Evolutionary conservation across 1,140 invertebrate species (phyloP).

Genomic region (Drosophila fuyamai): DNA sequence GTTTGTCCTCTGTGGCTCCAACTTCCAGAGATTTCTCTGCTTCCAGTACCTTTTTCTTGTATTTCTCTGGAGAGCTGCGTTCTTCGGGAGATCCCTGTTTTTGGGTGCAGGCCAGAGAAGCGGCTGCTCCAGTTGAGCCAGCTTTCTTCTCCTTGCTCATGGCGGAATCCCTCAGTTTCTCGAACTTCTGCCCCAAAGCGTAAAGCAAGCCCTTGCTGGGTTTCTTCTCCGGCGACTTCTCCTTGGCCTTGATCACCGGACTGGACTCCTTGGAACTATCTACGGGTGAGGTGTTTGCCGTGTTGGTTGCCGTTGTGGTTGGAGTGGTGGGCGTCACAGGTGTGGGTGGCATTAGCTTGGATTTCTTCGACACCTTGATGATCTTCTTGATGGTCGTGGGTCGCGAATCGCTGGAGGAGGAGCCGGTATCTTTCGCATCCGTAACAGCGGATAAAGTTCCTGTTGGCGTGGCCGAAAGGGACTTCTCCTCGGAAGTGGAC

Average conservation of each 20-base stretch:
- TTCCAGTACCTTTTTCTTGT: slow-evolving; percentile 59
- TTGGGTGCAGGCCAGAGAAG: slow-evolving; percentile 48
- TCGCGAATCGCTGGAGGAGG: slow-evolving; percentile 54
- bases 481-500: slow-evolving; percentile 65
- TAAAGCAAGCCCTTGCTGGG: slow-evolving; percentile 81
- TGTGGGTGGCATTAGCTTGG: slow-evolving; percentile 68
- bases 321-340: slow-evolving; percentile 45
- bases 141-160: slow-evolving; percentile 79
- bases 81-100: slow-evolving; percentile 61
- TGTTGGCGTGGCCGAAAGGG: slow-evolving; percentile 33
- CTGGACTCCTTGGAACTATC: slow-evolving; percentile 77
- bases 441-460: slow-evolving; percentile 19
- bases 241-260: slow-evolving; percentile 63
- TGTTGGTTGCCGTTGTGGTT: slow-evolving; percentile 36
- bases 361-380: slow-evolving; percentile 75
- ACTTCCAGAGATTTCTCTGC: slow-evolving; percentile 8
- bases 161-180: slow-evolving; percentile 86
- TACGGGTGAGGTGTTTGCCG: slow-evolving; percentile 66
- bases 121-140: slow-evolving; percentile 1
- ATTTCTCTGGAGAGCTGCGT: slow-evolving; percentile 49
- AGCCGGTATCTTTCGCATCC: slow-evolving; percentile 50
- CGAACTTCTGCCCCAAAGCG: slow-evolving; percentile 89
- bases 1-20: slow-evolving; percentile 41
- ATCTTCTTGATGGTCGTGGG: slow-evolving; percentile 65
- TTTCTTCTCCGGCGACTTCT: slow-evolving; percentile 79